A percentile compares a stretch with the other conserved stretches of the same genome.
Conservation (phyloP, 2,113 vertebrate species). For the Sander lucioperca region DNA sequence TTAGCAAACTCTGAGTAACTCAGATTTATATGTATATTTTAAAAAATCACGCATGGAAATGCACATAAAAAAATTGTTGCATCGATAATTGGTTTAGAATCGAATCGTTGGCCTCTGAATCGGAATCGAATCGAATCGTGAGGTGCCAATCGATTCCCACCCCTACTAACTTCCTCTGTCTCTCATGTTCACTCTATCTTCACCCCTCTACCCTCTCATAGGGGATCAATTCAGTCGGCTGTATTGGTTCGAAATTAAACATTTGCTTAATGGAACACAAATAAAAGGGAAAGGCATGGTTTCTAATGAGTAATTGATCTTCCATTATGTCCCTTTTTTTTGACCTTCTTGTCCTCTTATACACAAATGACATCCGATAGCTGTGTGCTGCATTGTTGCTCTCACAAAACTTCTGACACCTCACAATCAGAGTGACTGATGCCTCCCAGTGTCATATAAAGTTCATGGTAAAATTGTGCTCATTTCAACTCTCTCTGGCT, state of each 20-base stretch:
- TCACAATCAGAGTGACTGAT: slow-evolving; percentile 1
- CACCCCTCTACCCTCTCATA: not conserved
- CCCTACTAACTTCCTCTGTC: not conserved
- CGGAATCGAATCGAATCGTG: no score
- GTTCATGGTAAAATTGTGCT: slow-evolving; percentile 6
- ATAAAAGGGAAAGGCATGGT: slow-evolving; percentile 17
- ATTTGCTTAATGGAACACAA: slow-evolving; percentile 52
- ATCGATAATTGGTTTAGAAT: no score
- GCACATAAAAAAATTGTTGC: no score
- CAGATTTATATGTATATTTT: no score
- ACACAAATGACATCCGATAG: not conserved
- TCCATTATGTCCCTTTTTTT: slow-evolving; percentile 8
- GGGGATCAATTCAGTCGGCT: slow-evolving; percentile 42
- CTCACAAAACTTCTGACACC: not conserved
- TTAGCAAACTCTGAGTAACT: no score
- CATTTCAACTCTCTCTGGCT: not conserved
- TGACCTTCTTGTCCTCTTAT: slow-evolving; percentile 29
- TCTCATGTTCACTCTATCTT: slow-evolving; percentile 10
- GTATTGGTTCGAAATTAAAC: slow-evolving; percentile 46
- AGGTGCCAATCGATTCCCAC: no score
- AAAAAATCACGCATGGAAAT: no score
- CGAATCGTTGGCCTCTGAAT: no score
- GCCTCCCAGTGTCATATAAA: not conserved
- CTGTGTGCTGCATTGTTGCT: not conserved
- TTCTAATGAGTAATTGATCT: slow-evolving; percentile 56